A percentile compares a stretch with the other conserved stretches of the same genome.
Conservation (phyloP, 2,797 vertebrate genomes). For the Neoniphon sammara region DNA sequence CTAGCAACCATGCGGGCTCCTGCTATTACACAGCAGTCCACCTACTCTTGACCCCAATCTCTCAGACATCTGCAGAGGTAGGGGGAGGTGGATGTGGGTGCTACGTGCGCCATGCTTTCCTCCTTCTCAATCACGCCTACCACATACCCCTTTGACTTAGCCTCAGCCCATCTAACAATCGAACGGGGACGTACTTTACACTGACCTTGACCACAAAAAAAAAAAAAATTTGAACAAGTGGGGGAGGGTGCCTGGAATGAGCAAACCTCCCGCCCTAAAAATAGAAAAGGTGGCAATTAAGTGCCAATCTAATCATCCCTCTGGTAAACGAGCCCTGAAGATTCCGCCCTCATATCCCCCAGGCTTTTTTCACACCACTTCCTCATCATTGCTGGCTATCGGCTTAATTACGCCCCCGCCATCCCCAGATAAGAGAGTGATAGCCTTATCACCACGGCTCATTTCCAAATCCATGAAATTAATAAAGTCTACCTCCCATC, state of each 20-base stretch:
- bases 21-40: conserved; percentile 59
- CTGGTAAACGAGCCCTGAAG: conserved; percentile 79
- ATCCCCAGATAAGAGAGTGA: conserved; percentile 79
- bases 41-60: conserved; percentile 78
- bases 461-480: conserved; percentile 84
- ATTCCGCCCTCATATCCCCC: conserved; percentile 74
- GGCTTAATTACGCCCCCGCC: conserved; percentile 81
- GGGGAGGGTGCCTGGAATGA: conserved; percentile 36
- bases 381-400: conserved; percentile 80
- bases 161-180: conserved; percentile 58
- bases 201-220: conserved; percentile 71
- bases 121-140: conserved; percentile 36
- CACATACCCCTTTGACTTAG: conserved; percentile 48
- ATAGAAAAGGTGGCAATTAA: conserved; percentile 82
- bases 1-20: conserved; percentile 42
- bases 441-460: conserved; percentile 82
- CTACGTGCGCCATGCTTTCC: conserved; percentile 8
- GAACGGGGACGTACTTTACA: conserved; percentile 46
- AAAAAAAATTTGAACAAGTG: conserved; percentile 29
- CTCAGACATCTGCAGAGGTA: conserved; percentile 50
- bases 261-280: conserved; percentile 73
- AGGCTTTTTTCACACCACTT: conserved; percentile 69
- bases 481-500: conserved; percentile 79
- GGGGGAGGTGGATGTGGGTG: conserved; percentile 12
- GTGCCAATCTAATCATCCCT: conserved; percentile 79